These are phyloP conservation scores for Mythimna lalbum DNA, from an alignment of 2,888 invertebrate species.

Conservation along the genomic window DNA sequence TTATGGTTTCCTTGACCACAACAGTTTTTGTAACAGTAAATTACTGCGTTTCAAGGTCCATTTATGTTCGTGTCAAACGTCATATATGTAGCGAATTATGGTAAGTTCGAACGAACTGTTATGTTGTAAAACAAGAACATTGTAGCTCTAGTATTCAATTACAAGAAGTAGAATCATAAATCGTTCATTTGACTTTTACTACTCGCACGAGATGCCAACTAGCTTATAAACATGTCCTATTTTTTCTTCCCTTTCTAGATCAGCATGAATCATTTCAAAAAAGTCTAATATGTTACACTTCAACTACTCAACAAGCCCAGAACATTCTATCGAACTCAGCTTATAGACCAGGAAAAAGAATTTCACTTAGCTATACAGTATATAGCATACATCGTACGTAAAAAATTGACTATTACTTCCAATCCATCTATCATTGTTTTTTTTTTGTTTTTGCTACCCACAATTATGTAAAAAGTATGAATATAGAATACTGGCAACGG, in stretches of 20 bases:
- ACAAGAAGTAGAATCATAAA: constrained; percentile 54
- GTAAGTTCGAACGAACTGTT: constrained; percentile 32
- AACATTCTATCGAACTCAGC: constrained; percentile 52
- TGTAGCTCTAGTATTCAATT: constrained; percentile 40
- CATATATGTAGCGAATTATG: constrained; percentile 32
- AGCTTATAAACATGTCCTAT: constrained; percentile 59
- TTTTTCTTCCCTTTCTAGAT: constrained; percentile 53
- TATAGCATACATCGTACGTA: constrained; percentile 22
- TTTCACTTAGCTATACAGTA: constrained; percentile 36
- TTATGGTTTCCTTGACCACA: not conserved
- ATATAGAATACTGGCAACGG: constrained; percentile 59
- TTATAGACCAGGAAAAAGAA: constrained; percentile 50
- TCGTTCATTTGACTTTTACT: constrained; percentile 51
- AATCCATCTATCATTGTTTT: constrained; percentile 62
- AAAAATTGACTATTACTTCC: constrained; percentile 46
- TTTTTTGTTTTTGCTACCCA: constrained; percentile 43
- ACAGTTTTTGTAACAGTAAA: not conserved
- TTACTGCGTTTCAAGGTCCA: constrained; percentile 14
- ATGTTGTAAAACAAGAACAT: constrained; percentile 32
- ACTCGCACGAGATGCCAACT: constrained; percentile 52
- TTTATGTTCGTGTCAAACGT: constrained; percentile 36
- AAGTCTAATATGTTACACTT: constrained; percentile 61
- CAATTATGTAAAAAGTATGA: constrained; percentile 59
- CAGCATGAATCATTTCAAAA: constrained; percentile 52
- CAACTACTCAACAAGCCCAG: constrained; percentile 57